Conservation (phyloP, 2,113 vertebrate genomes). For the Gorilla gorilla region DNA sequence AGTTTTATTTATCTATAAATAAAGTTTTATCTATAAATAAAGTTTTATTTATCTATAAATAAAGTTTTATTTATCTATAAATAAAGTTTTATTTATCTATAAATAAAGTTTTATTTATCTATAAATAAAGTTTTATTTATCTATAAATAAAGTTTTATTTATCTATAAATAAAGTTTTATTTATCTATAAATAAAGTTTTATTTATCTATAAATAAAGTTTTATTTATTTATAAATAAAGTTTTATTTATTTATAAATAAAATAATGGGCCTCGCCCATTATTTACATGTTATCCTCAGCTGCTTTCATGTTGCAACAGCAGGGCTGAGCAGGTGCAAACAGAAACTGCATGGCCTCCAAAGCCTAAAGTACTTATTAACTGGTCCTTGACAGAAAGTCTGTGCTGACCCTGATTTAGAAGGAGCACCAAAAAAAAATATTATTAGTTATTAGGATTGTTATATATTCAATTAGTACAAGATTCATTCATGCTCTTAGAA, state of each 20-base stretch:
- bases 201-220: not conserved
- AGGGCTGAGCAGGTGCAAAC: not conserved
- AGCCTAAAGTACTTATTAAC: not conserved
- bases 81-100: not conserved
- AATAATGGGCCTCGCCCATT: fast-evolving
- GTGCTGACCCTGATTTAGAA: not conserved
- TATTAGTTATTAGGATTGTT: not conserved
- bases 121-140: not conserved
- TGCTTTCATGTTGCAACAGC: not conserved
- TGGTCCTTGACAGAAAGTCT: not conserved
- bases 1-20: not conserved
- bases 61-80: not conserved
- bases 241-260: not conserved
- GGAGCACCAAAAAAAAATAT: not conserved
- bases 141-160: not conserved
- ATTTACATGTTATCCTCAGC: not conserved
- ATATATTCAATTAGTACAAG: not conserved
- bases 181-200: too few relatives aligned
- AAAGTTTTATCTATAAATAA: too few relatives aligned
- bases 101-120: not conserved
- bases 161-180: not conserved
- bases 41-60: not conserved
- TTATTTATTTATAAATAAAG: not conserved
- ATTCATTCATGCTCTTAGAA: not conserved
- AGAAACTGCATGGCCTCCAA: not conserved